Evolutionary conservation across 1,140 invertebrate genomes (phyloP), one percentile per base, ranked within the genome.

Genomic region (Neodiprion virginianus): DNA sequence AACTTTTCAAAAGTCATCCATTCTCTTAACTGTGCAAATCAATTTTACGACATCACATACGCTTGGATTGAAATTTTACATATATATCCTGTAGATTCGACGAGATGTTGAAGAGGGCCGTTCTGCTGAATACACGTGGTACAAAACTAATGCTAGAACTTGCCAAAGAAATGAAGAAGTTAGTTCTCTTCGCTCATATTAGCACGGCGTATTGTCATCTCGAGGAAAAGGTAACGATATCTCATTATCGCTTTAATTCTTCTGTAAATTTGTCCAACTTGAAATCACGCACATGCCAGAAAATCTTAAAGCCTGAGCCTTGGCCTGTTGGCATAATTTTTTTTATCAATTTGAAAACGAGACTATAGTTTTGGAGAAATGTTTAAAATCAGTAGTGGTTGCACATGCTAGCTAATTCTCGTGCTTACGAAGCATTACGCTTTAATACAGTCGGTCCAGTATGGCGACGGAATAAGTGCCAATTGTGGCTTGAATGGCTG

Each of bases 131-230:
- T 80, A 93, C 94, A 1, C 89, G 93, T 73, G 95, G 94, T 11
- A 95, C 94, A 1, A 94, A 93, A 81, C 89, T 91, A 67, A 92
- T 95, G 86, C 79, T 95, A 66, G 91, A 94, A n/a, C 80, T 96
- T 66, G 95, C 92, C 7, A 93, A 92, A 80, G 91, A 94, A 76
- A 93, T 95, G 86, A 94, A 94, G 81, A 90, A 95, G 23, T 84
- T 96, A 12, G 84, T 89, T 83, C 78, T 91, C 14, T 91, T 92
- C 77, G 86, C 90, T 71, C 90, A 93, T 77, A 89, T 93, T 8
- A 92, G 92, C 14, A 93, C 92, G 7, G 90, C 92, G 0, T 93
- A 93, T 77, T 91, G 92, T 85, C 90, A 94, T 78, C 85, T 90
- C 7, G 84, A 90, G 75, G 88, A 90, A 83, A 88, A 89, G 77